Conservation (phyloP, 2,797 vertebrate genomes). For the Silurus aristotelis region DNA sequence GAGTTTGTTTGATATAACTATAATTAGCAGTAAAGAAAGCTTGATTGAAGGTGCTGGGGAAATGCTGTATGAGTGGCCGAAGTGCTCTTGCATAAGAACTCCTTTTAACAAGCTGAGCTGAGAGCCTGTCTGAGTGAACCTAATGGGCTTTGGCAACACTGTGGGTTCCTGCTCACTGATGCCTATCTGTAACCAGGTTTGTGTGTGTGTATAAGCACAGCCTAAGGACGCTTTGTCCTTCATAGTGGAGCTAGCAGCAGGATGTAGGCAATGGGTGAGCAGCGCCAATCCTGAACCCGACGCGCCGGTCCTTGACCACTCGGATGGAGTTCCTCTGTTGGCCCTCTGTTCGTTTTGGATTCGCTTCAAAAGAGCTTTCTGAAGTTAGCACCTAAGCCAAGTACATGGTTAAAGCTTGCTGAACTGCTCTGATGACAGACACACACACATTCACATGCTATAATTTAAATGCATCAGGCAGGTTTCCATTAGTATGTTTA, state of each 20-base stretch:
- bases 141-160: constrained; percentile 49
- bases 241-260: constrained; percentile 40
- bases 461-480: background rate
- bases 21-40: background rate
- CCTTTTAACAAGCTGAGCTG: background rate
- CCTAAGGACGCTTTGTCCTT: constrained; percentile 49
- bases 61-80: background rate
- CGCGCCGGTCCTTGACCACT: constrained; percentile 40
- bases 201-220: constrained; percentile 28
- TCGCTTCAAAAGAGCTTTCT: constrained; percentile 13
- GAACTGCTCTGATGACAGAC: background rate
- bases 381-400: constrained; percentile 9
- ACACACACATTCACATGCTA: background rate
- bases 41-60: too few relatives aligned
- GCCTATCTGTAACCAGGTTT: constrained; percentile 47
- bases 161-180: constrained; percentile 36
- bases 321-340: constrained; percentile 39
- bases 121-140: constrained; percentile 23
- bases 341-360: constrained; percentile 17
- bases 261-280: constrained; percentile 42
- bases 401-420: constrained; percentile 11
- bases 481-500: background rate
- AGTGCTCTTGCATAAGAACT: background rate
- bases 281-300: constrained; percentile 46
- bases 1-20: background rate